Base-by-base conservation (phyloP, 2,888 invertebrate species). In the Formica aserva region DNA sequence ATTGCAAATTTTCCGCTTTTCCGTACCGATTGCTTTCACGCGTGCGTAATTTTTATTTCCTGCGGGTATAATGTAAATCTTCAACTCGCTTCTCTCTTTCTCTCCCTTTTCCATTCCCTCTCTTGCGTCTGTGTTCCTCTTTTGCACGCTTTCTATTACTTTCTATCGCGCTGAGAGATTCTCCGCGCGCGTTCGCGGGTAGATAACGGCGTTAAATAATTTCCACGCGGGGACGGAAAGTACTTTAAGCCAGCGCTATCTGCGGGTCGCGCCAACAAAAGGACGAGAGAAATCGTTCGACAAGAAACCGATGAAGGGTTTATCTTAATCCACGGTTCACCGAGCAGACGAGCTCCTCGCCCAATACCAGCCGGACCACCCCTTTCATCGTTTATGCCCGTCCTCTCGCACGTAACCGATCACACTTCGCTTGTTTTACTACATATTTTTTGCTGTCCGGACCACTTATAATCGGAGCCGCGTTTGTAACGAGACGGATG, bases 271-370 rank as follows among this genome's bases (percentile, higher is more conserved):
- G 66, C 71, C 78, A 83, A 88, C 89, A 87, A 88, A 89, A 87
- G 90, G 91, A 89, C 85, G 87, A 89, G 88, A 91, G 90, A 90
- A 93, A 92, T 92, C 92, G 92, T 91, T 89, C 90, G 89, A 92
- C 92, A 93, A 94, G 93, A 94, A 94, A 93, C 91, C 93, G 92
- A 94, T 93, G 93, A 94, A 93, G 93, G 94, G 93, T 94, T 94
- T 94, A 94, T 94, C 94, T 94, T 93, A 94, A 94, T 93, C 93
- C 93, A 94, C 93, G 94, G 92, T 94, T 93, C 92, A 91, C 88
- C 92, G 93, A 94, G 92, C 93, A 93, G 92, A 93, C 92, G 92
- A 93, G 92, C 90, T 92, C 85, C 87, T 88, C 91, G 86, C 89
- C n/a, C 88, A 86, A 88, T 86, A 86, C 87, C 82, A 86, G 65